Evolutionary conservation across 1,140 invertebrate genomes (phyloP), one percentile per base, ranked within the genome.

Genomic region (Mamestra configurata): DNA sequence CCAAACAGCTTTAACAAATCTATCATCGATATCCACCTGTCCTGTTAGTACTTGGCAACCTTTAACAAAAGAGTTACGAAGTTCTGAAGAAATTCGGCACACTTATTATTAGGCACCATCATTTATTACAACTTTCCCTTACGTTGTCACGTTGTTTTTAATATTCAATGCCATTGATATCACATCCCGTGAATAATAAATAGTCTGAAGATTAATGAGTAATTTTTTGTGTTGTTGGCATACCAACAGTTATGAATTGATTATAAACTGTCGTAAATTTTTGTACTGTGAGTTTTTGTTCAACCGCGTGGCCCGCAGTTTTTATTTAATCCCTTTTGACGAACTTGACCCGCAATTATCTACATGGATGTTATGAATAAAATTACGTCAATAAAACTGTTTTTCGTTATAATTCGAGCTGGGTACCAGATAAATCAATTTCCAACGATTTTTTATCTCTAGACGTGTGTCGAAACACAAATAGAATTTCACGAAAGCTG

Each of bases 391-490:
- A 57, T 27, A 7, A 27, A 24, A 57, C 8, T 11, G 11, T 57
- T 57, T 57, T 35, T 15, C 11, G 7, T 5, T 8, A 31, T 13
- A 31, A 31, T 31, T 61, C 15, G 27, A 31, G n/a, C n/a, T n/a
- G n/a, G n/a, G n/a, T n/a, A n/a, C n/a, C 11, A 13, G 22, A 64
- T 77, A 59, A 81, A 81, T 77, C 57, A 72, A 81, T 78, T 81
- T 81, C 35, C 46, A 57, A 20, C 31, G 70, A 72, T 71, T 71
- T 72, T 77, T 81, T 81, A 64, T 77, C 35, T 77, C 10, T 57
- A 31, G 46, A 55, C 55, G 75, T 78, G 43, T 78, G 40, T 53
- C 55, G 80, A 81, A 78, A 81, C 35, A 77, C 57, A 81, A 77
- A 78, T 81, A 77, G 68, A 64, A 71, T 77, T 64, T 72, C 61